Percentiles rank a stretch among this genome's conserved stretches.
Evolutionary conservation across 2,888 invertebrate genomes (phyloP).

Genomic region (Ecdyonurus torrentis): DNA sequence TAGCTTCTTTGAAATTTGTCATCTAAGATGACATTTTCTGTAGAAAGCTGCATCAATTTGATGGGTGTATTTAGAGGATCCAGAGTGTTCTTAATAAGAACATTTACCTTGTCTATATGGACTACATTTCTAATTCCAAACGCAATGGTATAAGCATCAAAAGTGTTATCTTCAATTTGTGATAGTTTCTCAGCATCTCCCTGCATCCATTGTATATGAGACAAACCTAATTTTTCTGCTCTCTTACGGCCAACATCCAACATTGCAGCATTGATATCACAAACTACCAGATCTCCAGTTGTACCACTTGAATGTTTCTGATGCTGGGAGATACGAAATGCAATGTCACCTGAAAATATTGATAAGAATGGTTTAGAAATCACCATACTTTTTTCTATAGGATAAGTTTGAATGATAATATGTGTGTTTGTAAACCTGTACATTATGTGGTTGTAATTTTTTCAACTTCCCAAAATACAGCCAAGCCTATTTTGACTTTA

Average conservation of each 20-base stretch:
- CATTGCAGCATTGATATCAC: slow-evolving; percentile 92
- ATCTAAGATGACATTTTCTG: no score
- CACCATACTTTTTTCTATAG: no score
- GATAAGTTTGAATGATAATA: no score
- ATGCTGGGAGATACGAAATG: slow-evolving; percentile 56
- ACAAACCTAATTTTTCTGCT: slow-evolving; percentile 42
- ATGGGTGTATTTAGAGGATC: not conserved
- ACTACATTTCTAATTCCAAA: slow-evolving; percentile 96
- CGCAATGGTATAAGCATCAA: slow-evolving; percentile 87
- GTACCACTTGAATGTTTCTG: slow-evolving; percentile 11
- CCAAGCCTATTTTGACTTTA: no score
- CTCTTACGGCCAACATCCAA: slow-evolving; percentile 71
- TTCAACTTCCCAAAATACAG: no score
- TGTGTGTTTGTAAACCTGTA: no score
- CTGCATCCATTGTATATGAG: slow-evolving; percentile 28
- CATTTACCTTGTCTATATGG: slow-evolving; percentile 70
- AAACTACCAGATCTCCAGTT: slow-evolving; percentile 52
- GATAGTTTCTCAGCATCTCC: slow-evolving; percentile 80
- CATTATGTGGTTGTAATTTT: no score
- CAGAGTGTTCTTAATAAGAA: no score
- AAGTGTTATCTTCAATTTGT: slow-evolving; percentile 50
- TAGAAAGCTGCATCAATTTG: no score
- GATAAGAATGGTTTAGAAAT: no score
- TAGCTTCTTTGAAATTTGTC: no score
- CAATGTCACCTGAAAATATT: slow-evolving; percentile 89